phyloP scores from a whole-genome alignment of 2,888 invertebrate species.

The Eupithecia insigniata region DNA sequence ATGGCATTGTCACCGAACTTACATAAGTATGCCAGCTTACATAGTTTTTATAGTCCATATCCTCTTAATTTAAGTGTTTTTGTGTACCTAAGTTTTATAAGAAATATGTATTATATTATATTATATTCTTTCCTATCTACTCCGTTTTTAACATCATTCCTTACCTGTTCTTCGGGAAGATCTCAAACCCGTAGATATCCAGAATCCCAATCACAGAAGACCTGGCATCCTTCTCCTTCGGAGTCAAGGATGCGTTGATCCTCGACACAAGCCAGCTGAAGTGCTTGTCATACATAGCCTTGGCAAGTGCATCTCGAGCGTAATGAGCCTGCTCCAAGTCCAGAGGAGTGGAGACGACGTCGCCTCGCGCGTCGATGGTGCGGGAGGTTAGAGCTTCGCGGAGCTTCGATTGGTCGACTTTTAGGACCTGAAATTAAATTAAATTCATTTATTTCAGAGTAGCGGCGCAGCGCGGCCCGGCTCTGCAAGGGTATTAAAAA shows the following conservation, averaged over 20 bases:
- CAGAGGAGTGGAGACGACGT: constrained; percentile 92
- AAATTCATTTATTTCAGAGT: too few species aligned
- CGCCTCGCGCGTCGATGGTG: constrained; percentile 93
- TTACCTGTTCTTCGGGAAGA: constrained; percentile 94
- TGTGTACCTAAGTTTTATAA: too few species aligned
- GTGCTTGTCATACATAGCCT: constrained; percentile 94
- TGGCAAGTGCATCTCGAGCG: constrained; percentile 95
- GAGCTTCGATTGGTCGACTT: constrained; percentile 87
- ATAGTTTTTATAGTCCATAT: too few species aligned
- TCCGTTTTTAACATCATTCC: background rate
- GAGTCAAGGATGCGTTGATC: constrained; percentile 90
- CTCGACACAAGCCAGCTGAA: constrained; percentile 95
- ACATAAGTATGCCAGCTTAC: too few species aligned
- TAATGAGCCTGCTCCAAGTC: constrained; percentile 92
- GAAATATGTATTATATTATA: too few species aligned
- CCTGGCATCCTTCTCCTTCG: constrained; percentile 80
- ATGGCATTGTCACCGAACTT: too few species aligned
- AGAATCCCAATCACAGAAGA: constrained; percentile 93
- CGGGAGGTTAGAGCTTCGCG: constrained; percentile 90
- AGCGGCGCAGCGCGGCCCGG: too few species aligned
- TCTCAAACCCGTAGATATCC: constrained; percentile 98
- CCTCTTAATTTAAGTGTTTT: too few species aligned
- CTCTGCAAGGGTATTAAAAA: too few species aligned
- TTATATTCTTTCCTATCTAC: too few species aligned
- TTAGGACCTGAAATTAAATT: constrained; percentile 88